Conservation (phyloP, 2,797 vertebrate species). For the Capromys pilorides region DNA sequence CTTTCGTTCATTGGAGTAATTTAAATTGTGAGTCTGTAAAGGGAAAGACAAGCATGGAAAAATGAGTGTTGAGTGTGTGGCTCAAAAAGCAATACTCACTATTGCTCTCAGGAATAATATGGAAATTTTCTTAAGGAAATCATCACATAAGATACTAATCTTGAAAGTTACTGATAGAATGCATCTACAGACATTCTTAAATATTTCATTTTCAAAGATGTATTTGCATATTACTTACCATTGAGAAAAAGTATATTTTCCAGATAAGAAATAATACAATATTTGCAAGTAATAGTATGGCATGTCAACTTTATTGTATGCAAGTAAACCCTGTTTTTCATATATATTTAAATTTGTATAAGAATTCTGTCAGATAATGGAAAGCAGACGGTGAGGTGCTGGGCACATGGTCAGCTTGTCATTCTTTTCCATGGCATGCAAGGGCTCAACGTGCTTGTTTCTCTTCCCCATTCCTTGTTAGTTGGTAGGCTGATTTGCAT, state of each 20-base stretch:
- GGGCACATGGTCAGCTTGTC: background rate
- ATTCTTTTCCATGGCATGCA: background rate
- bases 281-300: background rate
- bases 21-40: conserved; percentile 5
- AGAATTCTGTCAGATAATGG: background rate
- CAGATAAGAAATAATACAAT: background rate
- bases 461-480: background rate
- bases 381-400: background rate
- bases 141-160: background rate
- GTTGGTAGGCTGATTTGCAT: background rate
- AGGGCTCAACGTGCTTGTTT: background rate
- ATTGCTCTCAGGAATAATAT: background rate
- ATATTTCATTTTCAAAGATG: background rate
- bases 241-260: background rate
- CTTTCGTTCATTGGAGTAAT: background rate
- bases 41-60: background rate
- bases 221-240: background rate
- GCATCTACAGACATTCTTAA: background rate
- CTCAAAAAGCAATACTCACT: background rate
- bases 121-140: background rate
- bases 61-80: background rate
- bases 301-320: background rate
- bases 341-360: background rate
- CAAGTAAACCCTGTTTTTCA: background rate
- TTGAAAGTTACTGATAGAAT: conserved; percentile 2